Evolutionary conservation across 2,888 invertebrate species (phyloP).

Genomic region (Bombyx huttoni): DNA sequence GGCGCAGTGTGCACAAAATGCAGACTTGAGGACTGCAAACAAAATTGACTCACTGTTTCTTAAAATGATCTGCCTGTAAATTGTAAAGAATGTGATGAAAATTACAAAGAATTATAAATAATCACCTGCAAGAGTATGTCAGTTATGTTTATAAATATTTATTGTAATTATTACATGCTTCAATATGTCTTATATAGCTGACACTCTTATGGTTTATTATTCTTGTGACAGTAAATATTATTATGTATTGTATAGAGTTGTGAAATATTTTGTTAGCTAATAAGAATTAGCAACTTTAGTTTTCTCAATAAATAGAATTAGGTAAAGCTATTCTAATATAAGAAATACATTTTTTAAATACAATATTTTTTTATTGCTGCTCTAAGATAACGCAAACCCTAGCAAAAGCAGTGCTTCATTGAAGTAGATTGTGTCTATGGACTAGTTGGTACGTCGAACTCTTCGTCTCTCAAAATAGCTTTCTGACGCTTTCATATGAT

Average conservation of each 20-base stretch:
- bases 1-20: slow-evolving; percentile 10
- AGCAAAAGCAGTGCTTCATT: too few species aligned
- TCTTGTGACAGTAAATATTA: slow-evolving; percentile 37
- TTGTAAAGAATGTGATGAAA: slow-evolving; percentile 57
- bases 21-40: slow-evolving; percentile 11
- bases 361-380: too few species aligned
- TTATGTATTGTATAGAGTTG: slow-evolving; percentile 46
- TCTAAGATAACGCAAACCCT: too few species aligned
- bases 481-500: not conserved
- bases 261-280: slow-evolving; percentile 62
- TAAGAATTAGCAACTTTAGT: slow-evolving; percentile 56
- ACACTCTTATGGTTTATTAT: slow-evolving; percentile 33
- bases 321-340: slow-evolving; percentile 62
- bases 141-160: slow-evolving; percentile 54
- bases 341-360: slow-evolving; percentile 64
- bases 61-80: slow-evolving; percentile 54
- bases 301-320: slow-evolving; percentile 52
- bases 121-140: slow-evolving; percentile 37
- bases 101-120: slow-evolving; percentile 48
- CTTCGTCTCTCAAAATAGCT: too few species aligned
- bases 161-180: slow-evolving; percentile 63
- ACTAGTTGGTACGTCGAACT: too few species aligned
- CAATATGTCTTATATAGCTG: slow-evolving; percentile 39
- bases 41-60: slow-evolving; percentile 13
- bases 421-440: too few species aligned